Evolutionary conservation across 2,888 invertebrate genomes (phyloP), one percentile per base, ranked within the genome.

Genomic region (Deilephila porcellus): DNA sequence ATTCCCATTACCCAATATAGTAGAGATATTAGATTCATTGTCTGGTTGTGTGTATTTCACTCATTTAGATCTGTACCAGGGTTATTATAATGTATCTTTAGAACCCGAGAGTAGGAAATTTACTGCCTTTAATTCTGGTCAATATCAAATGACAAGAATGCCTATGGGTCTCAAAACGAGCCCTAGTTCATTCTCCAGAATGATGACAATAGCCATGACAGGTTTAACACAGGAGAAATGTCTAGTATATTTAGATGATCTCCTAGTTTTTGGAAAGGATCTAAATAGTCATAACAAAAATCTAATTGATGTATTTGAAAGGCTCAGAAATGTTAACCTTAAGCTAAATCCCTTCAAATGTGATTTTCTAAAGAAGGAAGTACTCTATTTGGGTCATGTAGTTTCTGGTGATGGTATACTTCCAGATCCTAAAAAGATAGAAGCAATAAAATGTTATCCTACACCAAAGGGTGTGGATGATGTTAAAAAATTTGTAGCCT

Each of bases 1-100:
- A 73, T 79, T 78, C 37, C 77, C 79, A 8, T 32, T 79, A 4
- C 78, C 76, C 0, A 80, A 78, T 72, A 78, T 79, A n/a, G 75
- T 74, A 0, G 78, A 79, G 11, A 79, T 79, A 5, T 72, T 60
- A 60, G 60, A 60, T 20, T 60, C 25, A 20, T 20, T 60, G 60
- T 60, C 60, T 20, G 25, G 60, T 8, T n/a, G 20, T 8, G 20
- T 60, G 7, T 60, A 60, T 25, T 60, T 25, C 20, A 20, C n/a
- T 60, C 60, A 60, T 20, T 20, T 60, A 20, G 60, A 60, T 20
- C 25, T 60, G 7, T 20, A 11, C 20, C 60, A 60, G 17, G n/a
- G 8, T 20, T 60, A 60, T 20, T 60, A 60, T 25, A n/a, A 60
- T 11, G 60, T 60, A 19, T 20, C n/a, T 6, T 60, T 60, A 20